These are phyloP conservation scores for Epinephelus moara DNA, from an alignment of 2,113 vertebrate species.

Conservation along the genomic window DNA sequence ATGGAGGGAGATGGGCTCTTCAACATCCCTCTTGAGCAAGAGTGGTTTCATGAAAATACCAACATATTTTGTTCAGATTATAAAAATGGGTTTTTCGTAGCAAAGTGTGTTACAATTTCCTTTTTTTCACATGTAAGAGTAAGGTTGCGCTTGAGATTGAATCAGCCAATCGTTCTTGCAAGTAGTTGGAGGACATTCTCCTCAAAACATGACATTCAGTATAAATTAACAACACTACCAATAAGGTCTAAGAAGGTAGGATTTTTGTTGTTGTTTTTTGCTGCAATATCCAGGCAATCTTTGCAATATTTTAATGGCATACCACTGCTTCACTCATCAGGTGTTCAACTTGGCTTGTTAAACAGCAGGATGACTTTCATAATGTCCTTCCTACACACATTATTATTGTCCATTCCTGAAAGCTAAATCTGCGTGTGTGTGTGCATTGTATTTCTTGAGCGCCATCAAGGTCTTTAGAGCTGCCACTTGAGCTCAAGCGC, in stretches of 20 bases:
- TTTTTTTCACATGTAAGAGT: not conserved
- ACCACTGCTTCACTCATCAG: not conserved
- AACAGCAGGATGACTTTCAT: not conserved
- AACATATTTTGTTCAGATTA: too few relatives aligned
- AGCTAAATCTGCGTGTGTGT: not conserved
- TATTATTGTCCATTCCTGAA: not conserved
- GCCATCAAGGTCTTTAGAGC: not conserved
- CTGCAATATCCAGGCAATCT: constrained; percentile 13
- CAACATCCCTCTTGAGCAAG: not conserved
- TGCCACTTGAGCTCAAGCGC: not conserved
- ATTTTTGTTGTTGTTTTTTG: not conserved
- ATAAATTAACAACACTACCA: not conserved
- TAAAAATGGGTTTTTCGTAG: not conserved
- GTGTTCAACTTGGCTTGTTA: not conserved
- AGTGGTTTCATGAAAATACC: not conserved
- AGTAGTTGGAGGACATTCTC: not conserved
- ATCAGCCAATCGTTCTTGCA: not conserved
- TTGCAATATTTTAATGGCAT: constrained; percentile 2
- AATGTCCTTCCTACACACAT: not conserved
- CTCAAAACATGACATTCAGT: not conserved
- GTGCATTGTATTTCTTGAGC: not conserved
- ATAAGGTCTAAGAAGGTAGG: not conserved
- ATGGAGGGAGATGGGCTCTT: not conserved
- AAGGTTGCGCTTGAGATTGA: not conserved
- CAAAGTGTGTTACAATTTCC: not conserved